A percentile compares a stretch with the other conserved stretches of the same genome.
These are phyloP conservation scores for Sparus aurata DNA, from an alignment of 2,797 vertebrate genomes.

Conservation along the genomic window DNA sequence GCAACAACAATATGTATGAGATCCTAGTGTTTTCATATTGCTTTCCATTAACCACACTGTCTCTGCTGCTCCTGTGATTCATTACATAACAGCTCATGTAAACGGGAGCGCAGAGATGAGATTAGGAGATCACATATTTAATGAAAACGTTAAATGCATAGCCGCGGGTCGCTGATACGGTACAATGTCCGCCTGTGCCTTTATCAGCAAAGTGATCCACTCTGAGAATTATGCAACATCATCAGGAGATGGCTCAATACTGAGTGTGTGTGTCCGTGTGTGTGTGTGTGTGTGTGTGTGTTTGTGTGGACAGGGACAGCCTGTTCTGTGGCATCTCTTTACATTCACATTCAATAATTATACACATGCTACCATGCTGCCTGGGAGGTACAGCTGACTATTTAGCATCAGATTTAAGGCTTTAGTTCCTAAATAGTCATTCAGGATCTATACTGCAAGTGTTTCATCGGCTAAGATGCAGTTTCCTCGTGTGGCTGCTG, in stretches of 20 bases:
- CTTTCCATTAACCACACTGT: background rate
- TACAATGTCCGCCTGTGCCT: conserved; percentile 51
- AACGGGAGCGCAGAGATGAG: conserved; percentile 36
- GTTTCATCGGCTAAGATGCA: background rate
- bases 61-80: conserved; percentile 41
- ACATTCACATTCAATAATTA: conserved; percentile 40
- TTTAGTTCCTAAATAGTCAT: background rate
- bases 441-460: background rate
- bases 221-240: conserved; percentile 77
- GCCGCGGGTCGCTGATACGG: conserved; percentile 19
- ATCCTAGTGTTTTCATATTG: background rate
- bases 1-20: background rate
- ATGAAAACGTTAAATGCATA: conserved; percentile 59
- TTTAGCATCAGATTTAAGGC: background rate
- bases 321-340: conserved; percentile 51
- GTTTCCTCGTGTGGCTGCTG: conserved; percentile 11
- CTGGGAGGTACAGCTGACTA: conserved; percentile 11
- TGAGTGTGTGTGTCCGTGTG: conserved; percentile 19
- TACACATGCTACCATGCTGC: background rate
- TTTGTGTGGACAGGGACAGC: conserved; percentile 44
- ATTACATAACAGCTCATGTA: conserved; percentile 40
- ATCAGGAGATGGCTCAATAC: conserved; percentile 68
- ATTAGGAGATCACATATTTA: conserved; percentile 57
- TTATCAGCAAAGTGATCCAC: conserved; percentile 72
- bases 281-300: too few relatives aligned